These are phyloP conservation scores for Dichetophora obliterata DNA, from an alignment of 2,888 invertebrate genomes.

Conservation along the genomic window DNA sequence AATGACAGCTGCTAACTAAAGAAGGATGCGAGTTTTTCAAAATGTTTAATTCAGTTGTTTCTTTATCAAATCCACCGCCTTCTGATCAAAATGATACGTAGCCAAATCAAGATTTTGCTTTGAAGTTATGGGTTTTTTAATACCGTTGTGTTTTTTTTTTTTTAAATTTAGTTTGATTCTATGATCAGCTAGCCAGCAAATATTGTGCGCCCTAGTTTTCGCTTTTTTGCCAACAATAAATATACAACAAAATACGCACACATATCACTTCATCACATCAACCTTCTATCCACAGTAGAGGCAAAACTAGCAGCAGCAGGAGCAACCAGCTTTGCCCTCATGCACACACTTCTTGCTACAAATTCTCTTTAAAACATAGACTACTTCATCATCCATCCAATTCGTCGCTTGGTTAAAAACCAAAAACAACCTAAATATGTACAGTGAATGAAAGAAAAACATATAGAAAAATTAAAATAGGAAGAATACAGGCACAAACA, in stretches of 20 bases:
- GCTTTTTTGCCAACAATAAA: too few species aligned
- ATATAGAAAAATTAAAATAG: neutral
- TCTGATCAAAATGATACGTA: too few species aligned
- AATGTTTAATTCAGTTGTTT: too few species aligned
- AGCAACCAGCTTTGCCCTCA: neutral
- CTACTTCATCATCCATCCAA: conserved; percentile 21
- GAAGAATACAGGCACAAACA: conserved; percentile 5
- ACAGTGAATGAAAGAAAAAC: neutral
- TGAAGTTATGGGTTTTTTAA: too few species aligned
- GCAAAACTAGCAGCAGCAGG: neutral
- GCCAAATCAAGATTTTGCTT: too few species aligned
- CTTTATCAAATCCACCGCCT: too few species aligned
- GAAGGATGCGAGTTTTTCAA: too few species aligned
- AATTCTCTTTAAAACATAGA: conserved; percentile 16
- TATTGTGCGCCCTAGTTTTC: neutral
- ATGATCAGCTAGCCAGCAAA: neutral
- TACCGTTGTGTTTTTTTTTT: too few species aligned
- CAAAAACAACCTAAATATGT: conserved; percentile 10
- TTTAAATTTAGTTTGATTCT: too few species aligned
- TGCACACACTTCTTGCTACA: conserved; percentile 25
- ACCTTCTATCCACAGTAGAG: neutral
- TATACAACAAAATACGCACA: neutral
- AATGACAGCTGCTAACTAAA: too few species aligned
- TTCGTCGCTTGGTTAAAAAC: neutral
- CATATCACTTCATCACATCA: neutral